These are phyloP conservation scores for Scatophagus argus DNA, from an alignment of 2,113 vertebrate species.

Conservation along the genomic window DNA sequence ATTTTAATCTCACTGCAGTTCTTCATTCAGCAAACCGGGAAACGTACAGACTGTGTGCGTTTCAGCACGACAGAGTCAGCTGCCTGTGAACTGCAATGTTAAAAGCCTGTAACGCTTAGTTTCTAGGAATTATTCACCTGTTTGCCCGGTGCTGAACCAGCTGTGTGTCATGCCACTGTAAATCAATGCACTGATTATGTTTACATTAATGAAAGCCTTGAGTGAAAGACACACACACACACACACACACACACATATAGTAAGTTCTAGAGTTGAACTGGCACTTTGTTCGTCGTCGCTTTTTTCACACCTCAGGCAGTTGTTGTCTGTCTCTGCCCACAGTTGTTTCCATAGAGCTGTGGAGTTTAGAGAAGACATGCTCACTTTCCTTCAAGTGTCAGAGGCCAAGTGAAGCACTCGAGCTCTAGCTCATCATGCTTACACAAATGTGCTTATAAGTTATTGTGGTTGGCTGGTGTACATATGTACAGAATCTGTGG, in stretches of 20 bases:
- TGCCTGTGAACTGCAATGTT: not conserved
- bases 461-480: not conserved
- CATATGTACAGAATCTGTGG: not conserved
- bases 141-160: not conserved
- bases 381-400: conserved; percentile 30
- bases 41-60: conserved; percentile 15
- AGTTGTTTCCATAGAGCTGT: conserved; percentile 54
- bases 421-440: conserved; percentile 4
- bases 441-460: conserved; percentile 1
- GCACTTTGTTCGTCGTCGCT: not conserved
- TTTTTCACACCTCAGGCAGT: conserved; percentile 11
- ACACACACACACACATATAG: not conserved
- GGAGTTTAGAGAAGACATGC: conserved; percentile 23
- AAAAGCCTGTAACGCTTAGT: not conserved
- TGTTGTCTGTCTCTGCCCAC: conserved; percentile 19
- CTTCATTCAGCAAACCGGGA: conserved; percentile 46
- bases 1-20: conserved; percentile 65
- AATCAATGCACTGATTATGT: not conserved
- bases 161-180: not conserved
- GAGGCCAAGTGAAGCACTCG: conserved; percentile 18
- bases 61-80: not conserved
- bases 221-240: not conserved
- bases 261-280: not conserved
- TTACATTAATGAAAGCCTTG: not conserved
- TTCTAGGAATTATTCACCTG: not conserved